A percentile compares a stretch with the other conserved stretches of the same genome.
Evolutionary conservation across 2,888 invertebrate species (phyloP).

Genomic region (Macaria liturata): DNA sequence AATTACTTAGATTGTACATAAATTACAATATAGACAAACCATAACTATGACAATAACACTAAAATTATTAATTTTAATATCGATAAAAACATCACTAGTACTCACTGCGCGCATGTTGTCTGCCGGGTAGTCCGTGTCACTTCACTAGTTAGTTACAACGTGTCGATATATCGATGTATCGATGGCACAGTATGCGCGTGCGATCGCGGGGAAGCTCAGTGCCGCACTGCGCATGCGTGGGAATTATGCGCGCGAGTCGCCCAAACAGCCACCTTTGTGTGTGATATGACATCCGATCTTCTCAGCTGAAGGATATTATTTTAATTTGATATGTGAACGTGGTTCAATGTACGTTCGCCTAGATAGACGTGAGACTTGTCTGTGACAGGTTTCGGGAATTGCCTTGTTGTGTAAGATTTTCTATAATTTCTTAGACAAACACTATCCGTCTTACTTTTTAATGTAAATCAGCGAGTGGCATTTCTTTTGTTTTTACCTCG

Average conservation of each 20-base stretch:
- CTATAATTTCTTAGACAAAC: too few species aligned
- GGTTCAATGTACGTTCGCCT: neutral
- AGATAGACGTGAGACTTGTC: too few species aligned
- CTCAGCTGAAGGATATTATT: constrained; percentile 17
- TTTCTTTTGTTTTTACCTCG: too few species aligned
- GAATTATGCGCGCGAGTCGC: constrained; percentile 41
- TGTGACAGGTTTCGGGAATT: too few species aligned
- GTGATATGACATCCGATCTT: constrained; percentile 44
- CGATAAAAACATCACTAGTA: too few species aligned
- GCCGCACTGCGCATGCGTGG: constrained; percentile 58
- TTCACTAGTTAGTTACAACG: constrained; percentile 29
- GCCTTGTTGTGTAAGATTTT: too few species aligned
- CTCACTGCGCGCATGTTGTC: constrained; percentile 57
- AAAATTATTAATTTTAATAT: too few species aligned
- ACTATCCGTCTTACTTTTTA: too few species aligned
- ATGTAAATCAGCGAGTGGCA: too few species aligned
- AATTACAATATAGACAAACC: too few species aligned
- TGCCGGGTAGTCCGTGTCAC: constrained; percentile 47
- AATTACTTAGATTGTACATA: too few species aligned
- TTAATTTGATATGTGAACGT: constrained; percentile 3
- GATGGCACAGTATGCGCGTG: constrained; percentile 44
- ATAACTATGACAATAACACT: too few species aligned
- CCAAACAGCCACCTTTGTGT: constrained; percentile 56
- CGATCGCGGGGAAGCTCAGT: constrained; percentile 49
- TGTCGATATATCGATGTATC: constrained; percentile 32